phyloP scores from a whole-genome alignment of 2,113 vertebrate species.

The Henicopernis longicauda region DNA sequence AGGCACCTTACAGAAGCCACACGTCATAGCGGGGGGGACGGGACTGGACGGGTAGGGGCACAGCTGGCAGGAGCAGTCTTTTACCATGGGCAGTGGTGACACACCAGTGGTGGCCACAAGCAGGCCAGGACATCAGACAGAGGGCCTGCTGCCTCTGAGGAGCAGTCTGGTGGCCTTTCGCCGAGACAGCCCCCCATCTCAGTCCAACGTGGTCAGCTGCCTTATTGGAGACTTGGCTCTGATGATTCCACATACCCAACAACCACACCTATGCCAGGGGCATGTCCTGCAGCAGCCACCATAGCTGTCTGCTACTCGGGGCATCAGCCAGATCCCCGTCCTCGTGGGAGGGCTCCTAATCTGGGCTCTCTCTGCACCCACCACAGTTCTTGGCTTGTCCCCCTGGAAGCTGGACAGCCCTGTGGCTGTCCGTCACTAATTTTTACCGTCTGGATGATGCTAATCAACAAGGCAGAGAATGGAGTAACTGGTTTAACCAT shows the following conservation, averaged over 20 bases:
- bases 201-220: background rate
- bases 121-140: background rate
- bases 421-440: background rate
- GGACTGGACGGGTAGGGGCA: too few species aligned
- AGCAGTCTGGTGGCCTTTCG: background rate
- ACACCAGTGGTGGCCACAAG: background rate
- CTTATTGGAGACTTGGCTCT: background rate
- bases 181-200: background rate
- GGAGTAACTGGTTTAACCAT: background rate
- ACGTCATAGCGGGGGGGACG: too few species aligned
- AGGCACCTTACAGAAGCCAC: background rate
- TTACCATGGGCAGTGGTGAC: rapidly evolving
- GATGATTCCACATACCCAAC: background rate
- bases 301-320: background rate
- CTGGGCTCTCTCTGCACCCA: background rate
- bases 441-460: background rate
- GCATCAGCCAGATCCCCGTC: background rate
- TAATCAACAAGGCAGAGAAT: background rate
- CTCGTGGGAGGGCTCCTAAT: background rate
- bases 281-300: background rate
- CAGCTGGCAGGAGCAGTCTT: background rate
- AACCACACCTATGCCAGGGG: background rate
- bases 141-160: background rate
- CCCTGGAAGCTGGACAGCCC: background rate
- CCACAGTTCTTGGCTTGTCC: background rate